A percentile compares a stretch with the other conserved stretches of the same genome.
These are phyloP conservation scores for Pelagia noctiluca DNA, from an alignment of 30 jellyfish, hydroid and myxozoan genomes.

Conservation along the genomic window DNA sequence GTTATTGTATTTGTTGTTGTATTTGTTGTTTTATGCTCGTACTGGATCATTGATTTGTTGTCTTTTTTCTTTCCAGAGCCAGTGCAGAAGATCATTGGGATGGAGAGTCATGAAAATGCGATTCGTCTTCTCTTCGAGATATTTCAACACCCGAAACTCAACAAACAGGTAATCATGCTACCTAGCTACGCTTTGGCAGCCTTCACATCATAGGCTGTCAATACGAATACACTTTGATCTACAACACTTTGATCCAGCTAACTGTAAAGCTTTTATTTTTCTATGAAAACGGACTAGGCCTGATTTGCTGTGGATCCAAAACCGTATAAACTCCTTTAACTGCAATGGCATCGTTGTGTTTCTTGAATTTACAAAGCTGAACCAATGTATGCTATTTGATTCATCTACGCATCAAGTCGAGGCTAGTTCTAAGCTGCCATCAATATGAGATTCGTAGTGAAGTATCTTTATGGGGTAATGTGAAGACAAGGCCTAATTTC, in stretches of 20 bases:
- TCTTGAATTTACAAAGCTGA: neutral
- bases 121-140: conserved; percentile 79
- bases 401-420: too few species aligned
- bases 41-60: neutral
- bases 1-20: too few species aligned
- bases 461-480: neutral
- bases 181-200: neutral
- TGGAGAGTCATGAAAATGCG: conserved; percentile 81
- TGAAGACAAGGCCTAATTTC: neutral
- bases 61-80: conserved; percentile 45
- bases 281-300: neutral
- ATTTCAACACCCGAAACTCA: conserved; percentile 90
- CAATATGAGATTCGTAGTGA: too few species aligned
- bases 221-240: neutral
- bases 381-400: neutral
- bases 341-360: neutral
- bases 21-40: too few species aligned
- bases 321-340: neutral
- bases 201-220: neutral
- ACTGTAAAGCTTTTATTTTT: too few species aligned
- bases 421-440: too few species aligned
- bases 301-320: neutral
- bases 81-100: conserved; percentile 60
- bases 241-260: neutral
- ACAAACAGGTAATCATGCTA: conserved; percentile 74